phyloP scores from a whole-genome alignment of 2,797 vertebrate genomes.

The Peromyscus aztecus region DNA sequence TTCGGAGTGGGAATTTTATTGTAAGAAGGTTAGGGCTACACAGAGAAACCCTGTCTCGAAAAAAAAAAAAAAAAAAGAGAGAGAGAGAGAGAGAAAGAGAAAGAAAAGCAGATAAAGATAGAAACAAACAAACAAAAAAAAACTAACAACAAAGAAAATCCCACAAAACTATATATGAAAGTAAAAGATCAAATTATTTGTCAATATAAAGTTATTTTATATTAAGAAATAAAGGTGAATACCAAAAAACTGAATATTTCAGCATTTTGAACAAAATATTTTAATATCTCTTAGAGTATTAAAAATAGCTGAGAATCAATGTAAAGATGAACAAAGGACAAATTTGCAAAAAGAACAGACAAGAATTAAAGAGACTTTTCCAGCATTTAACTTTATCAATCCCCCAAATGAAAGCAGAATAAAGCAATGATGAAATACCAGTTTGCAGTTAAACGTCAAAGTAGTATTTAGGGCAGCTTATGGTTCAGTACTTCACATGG shows the following conservation, averaged over 20 bases:
- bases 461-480: neutral
- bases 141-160: neutral
- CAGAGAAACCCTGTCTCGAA: neutral
- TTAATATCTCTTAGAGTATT: neutral
- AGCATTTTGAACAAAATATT: slow-evolving; percentile 9
- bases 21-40: too few species aligned
- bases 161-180: slow-evolving; percentile 1
- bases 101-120: neutral
- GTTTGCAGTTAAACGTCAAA: neutral
- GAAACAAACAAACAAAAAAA: neutral
- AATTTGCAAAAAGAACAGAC: neutral
- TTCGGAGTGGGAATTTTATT: too few species aligned
- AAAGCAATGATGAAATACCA: neutral
- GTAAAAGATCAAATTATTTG: neutral
- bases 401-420: neutral
- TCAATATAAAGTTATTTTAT: neutral
- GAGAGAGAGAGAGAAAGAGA: neutral
- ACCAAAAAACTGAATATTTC: neutral
- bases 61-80: neutral
- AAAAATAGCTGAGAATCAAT: neutral
- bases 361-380: neutral
- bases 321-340: neutral
- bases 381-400: neutral
- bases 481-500: neutral
- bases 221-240: neutral